Evolutionary conservation across 2,113 vertebrate genomes (phyloP), one percentile per base, ranked within the genome.

Genomic region (Hippolais icterina): DNA sequence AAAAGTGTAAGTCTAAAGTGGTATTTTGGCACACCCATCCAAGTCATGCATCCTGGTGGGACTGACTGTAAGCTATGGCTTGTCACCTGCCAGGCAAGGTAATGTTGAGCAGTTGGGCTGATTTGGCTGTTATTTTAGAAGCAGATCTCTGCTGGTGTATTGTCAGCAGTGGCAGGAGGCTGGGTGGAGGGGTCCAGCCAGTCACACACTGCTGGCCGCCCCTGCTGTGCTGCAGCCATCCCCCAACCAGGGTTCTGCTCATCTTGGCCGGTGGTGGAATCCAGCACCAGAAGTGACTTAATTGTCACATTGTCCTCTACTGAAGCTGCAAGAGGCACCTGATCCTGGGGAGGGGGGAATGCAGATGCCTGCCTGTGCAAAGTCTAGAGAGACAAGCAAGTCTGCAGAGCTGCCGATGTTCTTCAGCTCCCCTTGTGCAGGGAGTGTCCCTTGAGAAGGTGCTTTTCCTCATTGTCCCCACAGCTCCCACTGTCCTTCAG

Each of bases 201-300:
- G 7, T 8, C 3, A 2, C 2, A 0, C 1, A 0, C 15, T 69
- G 31, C 35, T 2, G 12, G 80, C 68, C 81, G 53, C 59, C 46
- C 57, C 46, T 33, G n/a, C 83, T 83, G 17, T 74, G 71, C 54
- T 77, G 49, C 65, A 68, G 56, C 35, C 15, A 0, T 37, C 0
- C 0, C 31, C 52, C 70, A 33, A 0, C 25, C 5, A 49, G 20
- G 50, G 20, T 12, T 54, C 69, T 66, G 74, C 74, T 84, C 42
- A 1, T 53, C 23, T 12, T 47, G 37, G 49, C 57, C 60, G 10
- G 14, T 37, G 33, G 16, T 71, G 69, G 60, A n/a, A 39, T 66
- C 46, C 47, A 16, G 33, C 31, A 5, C 29, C 13, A 59, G 50
- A 37, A 74, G 37, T 31, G 29, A 54, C 22, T 85, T 22, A 11